Base-by-base conservation (phyloP, 30 jellyfish, hydroid and myxozoan genomes). In the Pelagia noctiluca region DNA sequence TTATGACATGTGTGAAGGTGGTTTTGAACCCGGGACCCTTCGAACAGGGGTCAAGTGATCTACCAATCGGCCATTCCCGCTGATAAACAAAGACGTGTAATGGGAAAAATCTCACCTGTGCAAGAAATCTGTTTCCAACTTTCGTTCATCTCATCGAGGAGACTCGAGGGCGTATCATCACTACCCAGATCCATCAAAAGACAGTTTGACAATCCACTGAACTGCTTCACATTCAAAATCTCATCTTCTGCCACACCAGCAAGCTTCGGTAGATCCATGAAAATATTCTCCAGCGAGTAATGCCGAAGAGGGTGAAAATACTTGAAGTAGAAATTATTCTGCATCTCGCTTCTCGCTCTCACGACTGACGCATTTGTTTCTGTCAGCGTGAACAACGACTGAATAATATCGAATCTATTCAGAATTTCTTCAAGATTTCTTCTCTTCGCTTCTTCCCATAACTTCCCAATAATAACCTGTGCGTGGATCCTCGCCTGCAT, bases 401-500 rank as follows among this genome's bases (percentile, higher is more conserved):
- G 80, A 19, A 94, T 33, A 33, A 77, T 35, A 2, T 73, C 28
- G 50, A 36, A 88, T 67, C 88, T 75, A 22, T 76, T 48, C 37
- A 75, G 11, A 32, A 94, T 33, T 22, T 76, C 66, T 18, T 3
- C 54, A 0, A 63, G 64, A 12, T 74, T 37, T 29, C 87, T 88
- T 35, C 61, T 2, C 46, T 60, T 87, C 54, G 66, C 60, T 52
- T 80, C 91, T 13, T 94, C 82, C 97, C 99, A 88, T 23, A 94
- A 29, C 57, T 35, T 62, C 72, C 83, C 36, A 36, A 94, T 7
- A 26, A 80, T 95, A 34, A 71, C 86, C 54, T 85, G 96, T 18
- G 99, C 96, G 35, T 76, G 89, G 76, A 94, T 82, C 53, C 97
- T 74, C 23, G 91, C 96, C 71, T 89, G 92, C 96, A 94, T 82